Evolutionary conservation across 2,888 invertebrate genomes (phyloP), one percentile per base, ranked within the genome.

Genomic region (Oligia latruncula): DNA sequence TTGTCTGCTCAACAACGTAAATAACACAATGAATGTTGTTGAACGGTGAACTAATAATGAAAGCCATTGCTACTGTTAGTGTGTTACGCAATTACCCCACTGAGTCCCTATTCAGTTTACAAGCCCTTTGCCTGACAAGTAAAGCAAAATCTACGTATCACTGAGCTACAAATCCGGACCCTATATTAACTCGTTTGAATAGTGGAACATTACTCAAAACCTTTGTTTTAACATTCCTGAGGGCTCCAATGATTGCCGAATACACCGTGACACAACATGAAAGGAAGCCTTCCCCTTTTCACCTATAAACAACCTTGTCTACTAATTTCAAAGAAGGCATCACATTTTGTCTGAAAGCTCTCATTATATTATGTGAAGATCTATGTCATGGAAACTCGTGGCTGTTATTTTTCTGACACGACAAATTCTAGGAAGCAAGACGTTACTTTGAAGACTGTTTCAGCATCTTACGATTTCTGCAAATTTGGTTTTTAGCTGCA

Each of bases 301-400:
- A 40, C 17, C 29, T 71, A 20, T 40, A 40, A 40, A 78, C 74
- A 78, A 71, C 66, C 75, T 75, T 70, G 78, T 72, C 60, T 71
- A 62, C 40, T 52, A 20, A 71, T 66, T 78, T 58, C 73, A 46
- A 66, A 71, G 17, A 65, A 67, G 71, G 20, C 13, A 20, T 74
- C 15, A 70, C 40, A 71, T 77, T 74, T 80, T 60, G 64, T 43
- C 23, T 0, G 58, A 68, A 40, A 40, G 4, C 17, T 55, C 9
- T 52, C 20, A 46, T 43, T 29, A 20, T 67, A 70, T 55, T 35
- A 35, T 5, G n/a, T 43, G 23, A 76, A 64, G n/a, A 46, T 52
- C 29, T n/a, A 52, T 35, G 46, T 1, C 40, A 76, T 64, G 17
- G 23, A 58, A 29, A 49, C 13, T 11, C 29, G 29, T 5, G 3